Evolutionary conservation across 2,113 vertebrate genomes (phyloP), one percentile per base, ranked within the genome.

Genomic region (Spermophilus dauricus): DNA sequence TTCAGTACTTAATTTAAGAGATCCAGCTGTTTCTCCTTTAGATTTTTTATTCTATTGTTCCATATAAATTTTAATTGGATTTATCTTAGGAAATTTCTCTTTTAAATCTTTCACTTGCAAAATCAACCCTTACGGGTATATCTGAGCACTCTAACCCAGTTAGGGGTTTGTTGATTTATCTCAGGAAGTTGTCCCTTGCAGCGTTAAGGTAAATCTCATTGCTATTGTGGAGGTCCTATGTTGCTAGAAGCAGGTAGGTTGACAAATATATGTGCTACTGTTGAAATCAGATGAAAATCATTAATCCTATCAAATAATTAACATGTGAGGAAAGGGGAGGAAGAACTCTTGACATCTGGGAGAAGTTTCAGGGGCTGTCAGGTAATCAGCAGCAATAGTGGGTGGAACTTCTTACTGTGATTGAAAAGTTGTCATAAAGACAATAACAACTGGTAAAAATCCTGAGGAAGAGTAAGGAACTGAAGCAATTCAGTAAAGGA

Each of bases 1-100:
- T 67, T 73, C 75, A 87, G 14, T 39, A 70, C 18, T 93, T 30
- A 87, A 4, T 91, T 92, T 37, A 92, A 77, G 89, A 93, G 45
- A 92, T 4, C 2, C 13, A 92, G 76, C 39, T 96, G 34, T 70
- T 67, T 81, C n/a, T 65, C 34, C 28, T 73, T 95, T 69, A 83
- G 51, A 94, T 82, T 86, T 95, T 37, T 65, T 77, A 48, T 70
- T 89, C 61, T 85, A 22, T 67, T 30, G 89, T 58, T 81, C 69
- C 56, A 10, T 90, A 95, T 93, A 89, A 89, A 91, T 89, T 89
- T 97, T 98, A 93, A 96, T 95, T 97, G 67, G 28, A 83, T 94
- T 94, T 76, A 96, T 94, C 89, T 86, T 94, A 69, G 78, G 45
- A 96, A 85, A 86, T 83, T 69, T 77, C 83, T 96, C 48, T 86